Evolutionary conservation across 1,140 invertebrate species (phyloP).

Genomic region (Heterodera carotae): DNA sequence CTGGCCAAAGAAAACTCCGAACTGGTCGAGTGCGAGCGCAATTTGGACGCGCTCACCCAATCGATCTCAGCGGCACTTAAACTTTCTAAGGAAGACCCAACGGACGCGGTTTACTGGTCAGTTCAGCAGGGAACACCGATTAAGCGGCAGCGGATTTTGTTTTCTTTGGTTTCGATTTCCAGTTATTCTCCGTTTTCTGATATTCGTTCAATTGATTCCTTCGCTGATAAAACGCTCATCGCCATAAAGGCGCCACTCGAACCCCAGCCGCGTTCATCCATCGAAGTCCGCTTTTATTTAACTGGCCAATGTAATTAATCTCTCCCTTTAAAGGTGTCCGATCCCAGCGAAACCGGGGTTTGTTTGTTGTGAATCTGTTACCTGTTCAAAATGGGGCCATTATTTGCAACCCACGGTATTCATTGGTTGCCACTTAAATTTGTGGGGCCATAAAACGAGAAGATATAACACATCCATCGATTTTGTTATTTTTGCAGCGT

Average conservation of each 20-base stretch:
- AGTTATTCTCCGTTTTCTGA: slow-evolving; percentile 57
- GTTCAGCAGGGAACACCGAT: too few relatives aligned
- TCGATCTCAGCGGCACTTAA: slow-evolving; percentile 50
- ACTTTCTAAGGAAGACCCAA: slow-evolving; percentile 56
- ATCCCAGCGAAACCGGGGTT: slow-evolving; percentile 40
- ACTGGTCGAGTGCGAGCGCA: slow-evolving; percentile 41
- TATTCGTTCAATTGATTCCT: slow-evolving; percentile 44
- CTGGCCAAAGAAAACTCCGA: slow-evolving; percentile 47
- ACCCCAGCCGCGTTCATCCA: slow-evolving; percentile 35
- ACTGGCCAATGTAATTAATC: neutral
- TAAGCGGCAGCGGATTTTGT: too few relatives aligned
- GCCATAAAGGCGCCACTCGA: slow-evolving; percentile 59
- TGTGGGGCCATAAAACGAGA: slow-evolving; percentile 6
- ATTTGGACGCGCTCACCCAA: slow-evolving; percentile 46
- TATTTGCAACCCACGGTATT: too few relatives aligned
- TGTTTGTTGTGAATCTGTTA: slow-evolving; percentile 3
- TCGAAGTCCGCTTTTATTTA: slow-evolving; percentile 28
- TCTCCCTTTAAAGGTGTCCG: neutral
- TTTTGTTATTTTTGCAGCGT: slow-evolving; percentile 27
- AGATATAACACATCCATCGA: neutral
- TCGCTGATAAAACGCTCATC: slow-evolving; percentile 54
- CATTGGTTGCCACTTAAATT: too few relatives aligned
- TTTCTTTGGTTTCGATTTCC: slow-evolving; percentile 31
- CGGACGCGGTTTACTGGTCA: slow-evolving; percentile 58
- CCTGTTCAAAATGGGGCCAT: too few relatives aligned